A percentile compares a stretch with the other conserved stretches of the same genome.
Evolutionary conservation across 2,797 vertebrate genomes (phyloP).

Genomic region (Nothura maculosa): DNA sequence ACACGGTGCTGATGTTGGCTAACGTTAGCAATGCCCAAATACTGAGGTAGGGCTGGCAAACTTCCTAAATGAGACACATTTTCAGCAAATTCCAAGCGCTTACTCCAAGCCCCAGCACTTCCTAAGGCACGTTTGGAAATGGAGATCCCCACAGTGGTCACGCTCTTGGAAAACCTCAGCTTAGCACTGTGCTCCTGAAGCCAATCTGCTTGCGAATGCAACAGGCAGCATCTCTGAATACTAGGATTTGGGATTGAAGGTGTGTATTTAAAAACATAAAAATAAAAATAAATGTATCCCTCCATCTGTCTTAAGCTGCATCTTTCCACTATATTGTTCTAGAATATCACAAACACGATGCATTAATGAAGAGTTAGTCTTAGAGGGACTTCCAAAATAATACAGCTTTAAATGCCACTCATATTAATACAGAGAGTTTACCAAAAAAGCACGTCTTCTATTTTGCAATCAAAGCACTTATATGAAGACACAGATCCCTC

Average conservation of each 20-base stretch:
- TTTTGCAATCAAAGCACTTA: neutral
- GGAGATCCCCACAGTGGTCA: neutral
- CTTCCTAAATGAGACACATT: neutral
- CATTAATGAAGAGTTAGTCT: neutral
- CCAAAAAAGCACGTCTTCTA: neutral
- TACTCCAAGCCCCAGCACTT: neutral
- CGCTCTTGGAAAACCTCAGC: neutral
- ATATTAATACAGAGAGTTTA: neutral
- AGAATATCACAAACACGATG: neutral
- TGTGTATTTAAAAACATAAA: neutral
- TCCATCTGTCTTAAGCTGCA: neutral
- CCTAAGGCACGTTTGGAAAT: neutral
- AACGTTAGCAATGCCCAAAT: too few species aligned
- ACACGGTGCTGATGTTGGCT: too few species aligned
- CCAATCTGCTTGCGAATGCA: neutral
- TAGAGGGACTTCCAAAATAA: neutral
- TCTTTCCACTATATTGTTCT: neutral
- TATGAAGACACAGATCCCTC: neutral
- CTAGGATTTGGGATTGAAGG: neutral
- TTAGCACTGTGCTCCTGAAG: neutral
- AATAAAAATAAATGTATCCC: neutral
- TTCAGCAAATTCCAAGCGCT: neutral
- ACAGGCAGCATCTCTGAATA: neutral
- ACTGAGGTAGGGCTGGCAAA: neutral
- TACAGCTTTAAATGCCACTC: neutral